Conservation (phyloP, 1,140 invertebrate genomes). For the Caenorhabditis remanei region DNA sequence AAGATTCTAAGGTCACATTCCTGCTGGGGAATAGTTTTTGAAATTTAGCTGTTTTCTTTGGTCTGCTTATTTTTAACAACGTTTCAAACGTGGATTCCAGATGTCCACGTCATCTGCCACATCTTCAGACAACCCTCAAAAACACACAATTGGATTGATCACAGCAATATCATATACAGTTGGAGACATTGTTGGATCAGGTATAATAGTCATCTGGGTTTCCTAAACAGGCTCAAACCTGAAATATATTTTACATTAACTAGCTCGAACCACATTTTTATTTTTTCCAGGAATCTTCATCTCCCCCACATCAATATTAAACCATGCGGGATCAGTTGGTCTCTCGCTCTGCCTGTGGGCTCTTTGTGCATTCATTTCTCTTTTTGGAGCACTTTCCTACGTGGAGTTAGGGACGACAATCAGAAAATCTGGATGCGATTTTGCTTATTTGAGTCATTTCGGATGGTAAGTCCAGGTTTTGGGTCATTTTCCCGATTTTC, state of each 20-base stretch:
- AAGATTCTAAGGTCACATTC: not conserved
- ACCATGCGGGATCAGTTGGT: conserved; percentile 72
- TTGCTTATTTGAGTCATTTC: conserved; percentile 74
- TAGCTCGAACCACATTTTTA: too few species aligned
- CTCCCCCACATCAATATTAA: conserved; percentile 73
- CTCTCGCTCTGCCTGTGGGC: conserved; percentile 73
- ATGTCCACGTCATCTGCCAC: not conserved
- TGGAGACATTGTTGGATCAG: conserved; percentile 74
- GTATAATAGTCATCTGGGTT: too few species aligned
- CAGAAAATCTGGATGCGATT: conserved; percentile 74
- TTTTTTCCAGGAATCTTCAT: conserved; percentile 72
- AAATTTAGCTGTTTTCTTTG: not conserved
- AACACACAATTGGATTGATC: conserved; percentile 68
- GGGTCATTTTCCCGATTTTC: not conserved
- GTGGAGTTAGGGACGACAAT: conserved; percentile 73
- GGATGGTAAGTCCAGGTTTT: conserved; percentile 65
- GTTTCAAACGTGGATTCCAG: not conserved
- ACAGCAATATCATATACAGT: conserved; percentile 72
- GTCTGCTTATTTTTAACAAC: not conserved
- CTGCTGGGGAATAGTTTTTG: not conserved
- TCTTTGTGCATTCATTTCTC: conserved; percentile 71
- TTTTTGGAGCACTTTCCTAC: conserved; percentile 75
- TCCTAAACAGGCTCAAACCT: too few species aligned
- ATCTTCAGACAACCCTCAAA: conserved; percentile 10
- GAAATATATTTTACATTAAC: too few species aligned